phyloP scores from a whole-genome alignment of 2,113 vertebrate genomes.

The Oreotrochilus melanogaster region DNA sequence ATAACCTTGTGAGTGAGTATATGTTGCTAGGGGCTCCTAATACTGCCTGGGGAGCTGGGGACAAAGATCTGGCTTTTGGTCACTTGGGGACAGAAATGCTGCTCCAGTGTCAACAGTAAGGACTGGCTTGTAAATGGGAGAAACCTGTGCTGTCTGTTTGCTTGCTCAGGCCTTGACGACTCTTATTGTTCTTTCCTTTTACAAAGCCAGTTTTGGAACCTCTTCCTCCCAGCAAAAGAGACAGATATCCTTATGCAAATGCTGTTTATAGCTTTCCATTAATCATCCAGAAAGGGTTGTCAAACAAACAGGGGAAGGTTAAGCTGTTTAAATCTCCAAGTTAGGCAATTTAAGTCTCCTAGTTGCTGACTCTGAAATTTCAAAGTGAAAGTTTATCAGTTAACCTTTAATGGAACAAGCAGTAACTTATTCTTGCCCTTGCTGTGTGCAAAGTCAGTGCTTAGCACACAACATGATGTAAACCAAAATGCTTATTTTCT shows the following conservation, averaged over 20 bases:
- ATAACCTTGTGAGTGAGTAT: neutral
- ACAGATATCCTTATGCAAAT: neutral
- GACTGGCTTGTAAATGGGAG: neutral
- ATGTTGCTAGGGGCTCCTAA: neutral
- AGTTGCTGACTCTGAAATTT: conserved; percentile 3
- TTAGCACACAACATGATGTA: neutral
- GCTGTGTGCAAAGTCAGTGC: neutral
- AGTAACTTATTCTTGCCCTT: neutral
- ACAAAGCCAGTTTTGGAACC: neutral
- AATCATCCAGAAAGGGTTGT: conserved; percentile 19
- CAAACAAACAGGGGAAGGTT: neutral
- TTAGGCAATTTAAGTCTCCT: neutral
- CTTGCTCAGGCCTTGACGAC: neutral
- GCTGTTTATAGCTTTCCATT: neutral
- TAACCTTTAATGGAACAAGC: neutral
- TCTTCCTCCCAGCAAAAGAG: neutral
- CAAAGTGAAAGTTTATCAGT: neutral
- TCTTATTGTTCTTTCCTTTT: neutral
- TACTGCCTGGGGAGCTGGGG: neutral
- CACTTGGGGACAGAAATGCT: neutral
- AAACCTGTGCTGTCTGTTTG: neutral
- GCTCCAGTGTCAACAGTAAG: conserved; percentile 16
- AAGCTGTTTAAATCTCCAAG: neutral
- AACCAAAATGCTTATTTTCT: neutral
- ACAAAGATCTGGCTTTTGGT: neutral